Base-by-base conservation (phyloP, 2,888 invertebrate species). In the Emesis castigata region DNA sequence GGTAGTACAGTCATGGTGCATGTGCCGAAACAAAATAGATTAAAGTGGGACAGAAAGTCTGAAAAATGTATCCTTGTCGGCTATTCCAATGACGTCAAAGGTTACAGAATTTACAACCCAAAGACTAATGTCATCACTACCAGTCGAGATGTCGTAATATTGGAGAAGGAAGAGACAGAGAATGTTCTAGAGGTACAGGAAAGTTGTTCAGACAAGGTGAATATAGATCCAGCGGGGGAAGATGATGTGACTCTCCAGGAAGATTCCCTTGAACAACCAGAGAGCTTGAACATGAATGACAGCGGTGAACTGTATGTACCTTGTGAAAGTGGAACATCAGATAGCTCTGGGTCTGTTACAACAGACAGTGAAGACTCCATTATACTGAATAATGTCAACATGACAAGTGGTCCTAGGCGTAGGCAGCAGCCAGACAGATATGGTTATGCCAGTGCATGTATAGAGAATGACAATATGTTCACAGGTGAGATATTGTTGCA, bases 161-260 rank as follows among this genome's bases (percentile, higher is more conserved):
- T 83, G 77, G 78, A 78, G 69, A 75, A 70, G 20, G 56, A 56
- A 48, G 61, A 78, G 62, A 71, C 75, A 73, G 81, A 78, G 56
- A 77, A 77, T 75, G 62, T 80, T 77, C 39, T 81, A 64, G 73
- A 77, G 77, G 79, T 79, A 68, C 75, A 80, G 62, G 75, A 76
- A 76, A 68, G 34, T 75, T 75, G 73, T 72, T 76, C 69, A 72
- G 72, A 74, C 48, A 56, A 79, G 22, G 79, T 77, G 80, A 85
- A 64, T 79, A 62, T 83, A 20, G 81, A 69, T 87, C 77, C 86
- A 86, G 84, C 83, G 81, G 85, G 80, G 84, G 81, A 84, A 56
- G 48, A 81, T 72, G 69, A 77, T 79, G 34, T 73, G 58, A 34
- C 56, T 22, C 79, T 72, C 16, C 56, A 66, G 58, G 68, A 73